These are phyloP conservation scores for Eupithecia pulchellata DNA, from an alignment of 2,888 invertebrate species.

Conservation along the genomic window DNA sequence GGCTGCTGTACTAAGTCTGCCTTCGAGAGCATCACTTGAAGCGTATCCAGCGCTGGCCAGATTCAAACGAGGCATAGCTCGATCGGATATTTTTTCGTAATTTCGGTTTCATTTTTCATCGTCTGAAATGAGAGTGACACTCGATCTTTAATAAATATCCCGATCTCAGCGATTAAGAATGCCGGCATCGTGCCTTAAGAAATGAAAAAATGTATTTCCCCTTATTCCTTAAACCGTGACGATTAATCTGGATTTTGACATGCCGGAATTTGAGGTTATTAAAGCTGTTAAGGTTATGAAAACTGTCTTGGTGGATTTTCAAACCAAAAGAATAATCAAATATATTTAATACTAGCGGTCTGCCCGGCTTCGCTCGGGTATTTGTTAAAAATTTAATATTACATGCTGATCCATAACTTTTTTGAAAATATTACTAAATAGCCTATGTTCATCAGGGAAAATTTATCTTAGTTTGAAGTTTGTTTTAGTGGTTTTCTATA, in stretches of 20 bases:
- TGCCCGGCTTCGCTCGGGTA: too few species aligned
- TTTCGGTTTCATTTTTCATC: conserved; percentile 30
- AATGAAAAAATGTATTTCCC: conserved; percentile 14
- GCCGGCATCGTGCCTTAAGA: conserved; percentile 12
- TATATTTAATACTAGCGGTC: too few species aligned
- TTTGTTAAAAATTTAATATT: too few species aligned
- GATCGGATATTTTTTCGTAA: conserved; percentile 25
- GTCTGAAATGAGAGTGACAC: conserved; percentile 32
- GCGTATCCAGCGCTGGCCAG: not conserved
- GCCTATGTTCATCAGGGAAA: too few species aligned
- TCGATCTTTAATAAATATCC: conserved; percentile 34
- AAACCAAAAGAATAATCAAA: too few species aligned
- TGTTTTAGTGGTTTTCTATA: too few species aligned
- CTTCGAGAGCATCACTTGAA: too few species aligned
- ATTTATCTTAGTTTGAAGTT: too few species aligned
- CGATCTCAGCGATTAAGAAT: conserved; percentile 25
- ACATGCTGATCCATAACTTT: too few species aligned
- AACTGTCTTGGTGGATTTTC: not conserved
- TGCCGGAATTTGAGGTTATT: not conserved
- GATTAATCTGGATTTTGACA: conserved; percentile 6
- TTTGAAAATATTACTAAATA: too few species aligned
- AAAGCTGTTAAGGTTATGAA: not conserved
- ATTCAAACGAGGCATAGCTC: conserved; percentile 7
- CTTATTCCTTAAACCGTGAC: conserved; percentile 4
- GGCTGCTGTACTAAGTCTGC: too few species aligned